Conservation (phyloP, 2,113 vertebrate species). For the Bothrops jararaca region DNA sequence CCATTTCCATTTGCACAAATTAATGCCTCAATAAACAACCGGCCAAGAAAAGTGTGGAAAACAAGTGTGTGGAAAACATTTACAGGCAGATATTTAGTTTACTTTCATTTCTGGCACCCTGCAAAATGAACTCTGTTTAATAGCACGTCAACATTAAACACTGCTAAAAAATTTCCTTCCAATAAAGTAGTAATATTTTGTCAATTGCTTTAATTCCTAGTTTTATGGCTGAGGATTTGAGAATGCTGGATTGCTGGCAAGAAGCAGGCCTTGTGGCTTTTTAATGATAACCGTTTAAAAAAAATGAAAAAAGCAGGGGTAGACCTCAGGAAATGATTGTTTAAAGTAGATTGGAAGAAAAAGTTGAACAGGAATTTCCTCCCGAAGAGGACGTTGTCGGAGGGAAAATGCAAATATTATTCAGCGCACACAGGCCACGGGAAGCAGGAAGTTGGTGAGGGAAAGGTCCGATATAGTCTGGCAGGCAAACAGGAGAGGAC, state of each 20-base stretch:
- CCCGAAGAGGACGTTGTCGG: constrained; percentile 20
- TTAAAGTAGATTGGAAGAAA: constrained; percentile 34
- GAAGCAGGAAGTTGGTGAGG: constrained; percentile 34
- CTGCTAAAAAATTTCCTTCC: not conserved
- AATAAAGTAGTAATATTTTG: not conserved
- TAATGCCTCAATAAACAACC: not conserved
- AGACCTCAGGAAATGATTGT: constrained; percentile 44
- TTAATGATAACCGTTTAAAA: constrained; percentile 8
- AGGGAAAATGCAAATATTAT: constrained; percentile 47
- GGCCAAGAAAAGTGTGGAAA: not conserved
- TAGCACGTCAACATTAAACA: not conserved
- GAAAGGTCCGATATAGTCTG: constrained; percentile 23
- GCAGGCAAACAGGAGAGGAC: constrained; percentile 13
- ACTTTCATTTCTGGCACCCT: not conserved
- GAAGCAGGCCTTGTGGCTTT: not conserved
- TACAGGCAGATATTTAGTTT: not conserved
- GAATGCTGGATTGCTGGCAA: not conserved
- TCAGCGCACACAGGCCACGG: constrained; percentile 20
- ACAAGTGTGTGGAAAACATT: not conserved
- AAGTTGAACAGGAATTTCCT: constrained; percentile 50
- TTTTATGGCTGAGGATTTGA: not conserved
- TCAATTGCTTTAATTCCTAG: not conserved
- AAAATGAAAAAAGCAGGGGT: not conserved
- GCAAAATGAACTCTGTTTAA: not conserved
- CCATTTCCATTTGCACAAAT: not conserved